Base-by-base conservation (phyloP, 2,797 vertebrate species). In the Loris lydekkerianus region DNA sequence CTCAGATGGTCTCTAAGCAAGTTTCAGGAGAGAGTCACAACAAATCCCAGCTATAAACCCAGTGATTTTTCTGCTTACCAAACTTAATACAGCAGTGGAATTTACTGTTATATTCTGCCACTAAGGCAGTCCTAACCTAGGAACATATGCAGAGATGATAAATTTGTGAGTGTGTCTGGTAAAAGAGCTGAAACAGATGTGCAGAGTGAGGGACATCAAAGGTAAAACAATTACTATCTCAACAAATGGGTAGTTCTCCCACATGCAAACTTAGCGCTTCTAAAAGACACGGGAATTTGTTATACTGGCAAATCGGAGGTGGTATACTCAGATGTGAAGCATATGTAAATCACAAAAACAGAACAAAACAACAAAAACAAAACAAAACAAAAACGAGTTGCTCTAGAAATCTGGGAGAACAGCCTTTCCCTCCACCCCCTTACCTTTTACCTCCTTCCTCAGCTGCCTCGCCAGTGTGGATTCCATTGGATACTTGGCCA, bases 141-240 rank as follows among this genome's bases (percentile, higher is more conserved):
- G 91, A 98, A 86, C 96, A 97, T 80, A 90, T 92, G 97, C 91
- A 81, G 91, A 17, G 84, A 88, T 96, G 96, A 97, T 96, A 94
- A 92, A 97, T 97, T 82, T 17, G 49, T 49, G 56, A 93, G 40
- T 87, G 89, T 82, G 84, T 95, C 96, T 97, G 93, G 89, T 72
- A 86, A 60, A 91, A 96, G 91, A 97, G 93, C 94, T 91, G 89
- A 97, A 97, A 94, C 97, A 97, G 93, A 97, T 97, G 96, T 97
- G 89, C 76, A 92, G 81, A 82, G 27, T 11, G 27, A 97, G 77
- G 60, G 73, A 97, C 96, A 96, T 97, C 97, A 97, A 97, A 98
- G 95, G 86, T 76, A 92, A 96, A 88, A 96, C 89, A 96, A 96
- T 96, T 95, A 95, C 94, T 84, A 81, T 95, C 87, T 95, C 89